These are phyloP conservation scores for Temnopleurus reevesii DNA, from an alignment of 53 echinoderm and acorn worm genomes.

Conservation along the genomic window DNA sequence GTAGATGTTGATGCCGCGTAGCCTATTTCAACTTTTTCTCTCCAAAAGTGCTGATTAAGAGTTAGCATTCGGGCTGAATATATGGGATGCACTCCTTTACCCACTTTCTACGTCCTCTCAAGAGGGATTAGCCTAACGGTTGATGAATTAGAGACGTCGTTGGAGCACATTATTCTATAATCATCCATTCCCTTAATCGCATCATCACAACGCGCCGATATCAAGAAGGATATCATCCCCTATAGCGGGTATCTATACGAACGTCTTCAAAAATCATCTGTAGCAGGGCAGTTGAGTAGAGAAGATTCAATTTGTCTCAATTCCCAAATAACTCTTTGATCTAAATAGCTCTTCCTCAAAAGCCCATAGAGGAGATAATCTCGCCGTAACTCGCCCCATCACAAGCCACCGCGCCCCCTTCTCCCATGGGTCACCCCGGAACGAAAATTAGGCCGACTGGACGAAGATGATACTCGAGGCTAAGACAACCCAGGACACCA, in stretches of 20 bases:
- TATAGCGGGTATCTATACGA: constrained; percentile 4
- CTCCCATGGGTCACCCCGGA: constrained; percentile 7
- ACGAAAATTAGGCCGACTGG: background rate
- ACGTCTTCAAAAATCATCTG: constrained; percentile 8
- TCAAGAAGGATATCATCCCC: background rate
- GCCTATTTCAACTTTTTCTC: background rate
- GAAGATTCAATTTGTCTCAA: constrained; percentile 48
- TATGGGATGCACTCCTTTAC: background rate
- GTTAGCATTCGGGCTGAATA: background rate
- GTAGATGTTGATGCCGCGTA: background rate
- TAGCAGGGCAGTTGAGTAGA: constrained; percentile 31
- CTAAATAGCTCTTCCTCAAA: background rate
- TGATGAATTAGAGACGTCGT: constrained; percentile 34
- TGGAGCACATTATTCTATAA: constrained; percentile 23
- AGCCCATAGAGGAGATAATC: background rate
- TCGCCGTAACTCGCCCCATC: constrained; percentile 19
- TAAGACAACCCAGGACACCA: background rate
- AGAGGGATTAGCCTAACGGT: background rate
- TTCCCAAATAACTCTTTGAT: constrained; percentile 27
- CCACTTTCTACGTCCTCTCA: background rate
- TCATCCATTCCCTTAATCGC: constrained; percentile 2
- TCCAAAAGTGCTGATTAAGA: background rate
- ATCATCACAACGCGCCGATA: constrained; percentile 1
- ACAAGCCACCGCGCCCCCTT: background rate
- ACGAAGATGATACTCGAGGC: background rate